These are phyloP conservation scores for Cephus nigrinus DNA, from an alignment of 2,888 invertebrate genomes.

Conservation along the genomic window DNA sequence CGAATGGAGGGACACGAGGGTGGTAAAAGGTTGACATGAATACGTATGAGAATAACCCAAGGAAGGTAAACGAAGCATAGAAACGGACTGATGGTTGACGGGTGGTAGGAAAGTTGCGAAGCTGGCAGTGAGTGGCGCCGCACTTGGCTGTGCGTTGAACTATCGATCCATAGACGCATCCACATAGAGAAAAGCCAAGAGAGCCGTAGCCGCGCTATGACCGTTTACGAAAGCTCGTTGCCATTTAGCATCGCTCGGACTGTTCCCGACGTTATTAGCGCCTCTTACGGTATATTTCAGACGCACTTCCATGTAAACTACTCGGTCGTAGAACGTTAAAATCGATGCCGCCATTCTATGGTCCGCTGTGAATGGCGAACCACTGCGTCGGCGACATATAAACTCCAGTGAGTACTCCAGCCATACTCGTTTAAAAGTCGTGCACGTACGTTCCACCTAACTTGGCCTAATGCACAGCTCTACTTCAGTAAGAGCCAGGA, in stretches of 20 bases:
- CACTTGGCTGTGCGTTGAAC: slow-evolving; percentile 61
- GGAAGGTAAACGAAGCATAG: background rate
- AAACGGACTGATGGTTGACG: background rate
- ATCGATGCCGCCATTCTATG: background rate
- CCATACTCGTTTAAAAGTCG: background rate
- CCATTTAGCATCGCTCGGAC: background rate
- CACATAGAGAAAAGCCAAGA: background rate
- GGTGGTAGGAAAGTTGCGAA: background rate
- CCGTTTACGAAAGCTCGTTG: background rate
- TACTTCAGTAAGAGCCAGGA: background rate
- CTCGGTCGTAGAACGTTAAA: background rate
- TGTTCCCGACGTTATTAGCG: background rate
- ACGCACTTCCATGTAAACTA: background rate
- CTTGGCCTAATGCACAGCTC: background rate
- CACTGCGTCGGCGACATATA: background rate
- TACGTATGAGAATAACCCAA: background rate
- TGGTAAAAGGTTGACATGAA: slow-evolving; percentile 7
- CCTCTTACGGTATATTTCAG: background rate
- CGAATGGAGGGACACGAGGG: background rate
- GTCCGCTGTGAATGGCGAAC: background rate
- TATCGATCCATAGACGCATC: slow-evolving; percentile 50
- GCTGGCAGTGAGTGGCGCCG: slow-evolving; percentile 41
- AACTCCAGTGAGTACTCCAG: background rate
- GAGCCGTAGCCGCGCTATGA: background rate
- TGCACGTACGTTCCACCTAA: background rate